phyloP scores from a whole-genome alignment of 2,113 vertebrate species.

The Coturnix japonica region DNA sequence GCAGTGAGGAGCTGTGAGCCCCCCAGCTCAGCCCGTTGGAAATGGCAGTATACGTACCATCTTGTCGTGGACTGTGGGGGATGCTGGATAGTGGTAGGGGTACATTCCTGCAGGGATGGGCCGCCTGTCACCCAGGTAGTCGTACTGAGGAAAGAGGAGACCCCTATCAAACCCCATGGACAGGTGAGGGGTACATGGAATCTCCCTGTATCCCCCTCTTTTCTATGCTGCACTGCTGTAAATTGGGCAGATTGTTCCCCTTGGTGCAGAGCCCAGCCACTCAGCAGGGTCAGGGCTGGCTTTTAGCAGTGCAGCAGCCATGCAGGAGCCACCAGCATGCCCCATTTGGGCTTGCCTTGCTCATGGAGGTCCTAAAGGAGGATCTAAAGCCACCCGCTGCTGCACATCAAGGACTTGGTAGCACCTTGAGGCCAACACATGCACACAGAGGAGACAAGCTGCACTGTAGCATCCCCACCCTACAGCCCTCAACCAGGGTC shows the following conservation, averaged over 20 bases:
- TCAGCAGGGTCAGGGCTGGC: not conserved
- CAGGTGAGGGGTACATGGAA: rapidly evolving
- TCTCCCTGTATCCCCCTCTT: not conserved
- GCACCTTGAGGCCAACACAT: not conserved
- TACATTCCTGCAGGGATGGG: slow-evolving; percentile 87
- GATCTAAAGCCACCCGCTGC: not conserved
- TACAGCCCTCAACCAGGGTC: rapidly evolving
- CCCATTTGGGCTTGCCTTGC: not conserved
- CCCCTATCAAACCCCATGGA: not conserved
- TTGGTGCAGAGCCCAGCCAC: not conserved
- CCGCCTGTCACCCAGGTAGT: slow-evolving; percentile 90
- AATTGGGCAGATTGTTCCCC: not conserved
- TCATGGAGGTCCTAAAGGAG: not conserved
- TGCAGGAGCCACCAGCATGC: rapidly evolving
- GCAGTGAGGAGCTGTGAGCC: not conserved
- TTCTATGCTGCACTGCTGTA: not conserved
- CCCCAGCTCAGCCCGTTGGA: rapidly evolving
- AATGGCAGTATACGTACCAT: slow-evolving; percentile 83
- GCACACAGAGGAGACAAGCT: rapidly evolving
- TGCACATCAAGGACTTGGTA: rapidly evolving
- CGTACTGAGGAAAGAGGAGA: slow-evolving; percentile 85
- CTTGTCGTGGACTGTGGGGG: slow-evolving; percentile 90
- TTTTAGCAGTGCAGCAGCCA: not conserved
- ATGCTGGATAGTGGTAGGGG: slow-evolving; percentile 90
- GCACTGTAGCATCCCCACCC: not conserved